A percentile compares a stretch with the other conserved stretches of the same genome.
These are phyloP conservation scores for Triplophysa rosa DNA, from an alignment of 2,113 vertebrate species.

Conservation along the genomic window DNA sequence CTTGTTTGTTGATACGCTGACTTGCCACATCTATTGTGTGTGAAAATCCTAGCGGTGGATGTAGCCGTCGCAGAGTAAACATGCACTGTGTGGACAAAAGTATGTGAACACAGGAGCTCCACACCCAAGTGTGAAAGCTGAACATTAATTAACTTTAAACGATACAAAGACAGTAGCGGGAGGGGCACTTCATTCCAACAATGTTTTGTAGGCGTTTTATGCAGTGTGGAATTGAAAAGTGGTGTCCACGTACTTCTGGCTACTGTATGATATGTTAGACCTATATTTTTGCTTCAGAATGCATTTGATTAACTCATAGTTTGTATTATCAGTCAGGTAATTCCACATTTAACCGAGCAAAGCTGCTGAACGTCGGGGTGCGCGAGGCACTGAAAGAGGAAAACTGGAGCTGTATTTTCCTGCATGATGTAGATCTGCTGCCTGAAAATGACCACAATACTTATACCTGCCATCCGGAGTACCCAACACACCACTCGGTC, in stretches of 20 bases:
- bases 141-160: background rate
- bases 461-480: constrained; percentile 88
- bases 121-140: background rate
- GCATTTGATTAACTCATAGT: constrained; percentile 17
- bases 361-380: constrained; percentile 93
- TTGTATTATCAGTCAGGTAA: constrained; percentile 77
- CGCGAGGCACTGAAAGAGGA: constrained; percentile 90
- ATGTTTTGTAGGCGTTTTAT: background rate
- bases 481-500: constrained; percentile 88
- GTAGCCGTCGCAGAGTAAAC: background rate
- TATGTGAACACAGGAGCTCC: background rate
- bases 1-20: constrained; percentile 17
- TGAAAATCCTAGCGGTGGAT: background rate
- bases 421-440: constrained; percentile 92
- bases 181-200: too few species aligned
- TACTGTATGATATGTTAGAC: background rate
- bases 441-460: constrained; percentile 96
- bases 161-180: too few species aligned
- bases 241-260: background rate
- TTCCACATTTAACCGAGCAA: constrained; percentile 91
- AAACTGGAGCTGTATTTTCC: constrained; percentile 93
- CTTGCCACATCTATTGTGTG: constrained; percentile 14
- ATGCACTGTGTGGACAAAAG: background rate
- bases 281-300: constrained; percentile 11
- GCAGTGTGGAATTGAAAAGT: background rate